Evolutionary conservation across 2,797 vertebrate species (phyloP), one percentile per base, ranked within the genome.

Genomic region (Echeneis naucrates): DNA sequence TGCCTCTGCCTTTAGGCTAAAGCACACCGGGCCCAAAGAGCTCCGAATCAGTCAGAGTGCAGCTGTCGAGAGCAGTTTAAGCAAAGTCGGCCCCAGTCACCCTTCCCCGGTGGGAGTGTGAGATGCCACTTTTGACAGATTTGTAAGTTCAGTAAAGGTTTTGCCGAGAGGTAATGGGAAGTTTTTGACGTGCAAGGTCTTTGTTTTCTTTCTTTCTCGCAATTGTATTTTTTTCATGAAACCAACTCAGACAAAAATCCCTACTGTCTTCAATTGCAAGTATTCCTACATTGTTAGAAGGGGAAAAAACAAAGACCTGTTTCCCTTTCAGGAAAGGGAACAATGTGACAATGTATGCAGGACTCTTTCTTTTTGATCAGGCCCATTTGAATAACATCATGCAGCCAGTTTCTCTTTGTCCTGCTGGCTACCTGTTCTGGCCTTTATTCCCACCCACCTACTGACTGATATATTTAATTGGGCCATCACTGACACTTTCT

Each of bases 391-490:
- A 63, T 71, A 42, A 23, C 47, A 42, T 68, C 61, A 19, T 8
- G 30, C 61, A 53, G 76, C 0, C 13, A 53, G 59, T 66, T 63
- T 62, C 50, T 65, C 56, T 80, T 63, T 70, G 61, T 72, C 65
- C 63, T 1, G 1, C 62, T 35, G 42, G 13, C 73, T 30, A 5
- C 1, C 35, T 61, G 23, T 38, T 68, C 72, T 33, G 33, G 24
- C 45, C 72, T 57, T 48, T 68, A 66, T 55, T 56, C 30, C 62
- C 82, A 24, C 82, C 73, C 64, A 63, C 79, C 81, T 26, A 57
- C 81, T 68, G 79, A 85, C 75, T 86, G 85, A 82, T 88, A 89
- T 78, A 26, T 89, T 85, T 84, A 88, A 88, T 92, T 82, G 83
- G 68, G 66, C 70, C 59, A 71, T 50, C 68, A 81, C 67, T 50